Base-by-base conservation (phyloP, 2,888 invertebrate species). In the Aphrophora alni region DNA sequence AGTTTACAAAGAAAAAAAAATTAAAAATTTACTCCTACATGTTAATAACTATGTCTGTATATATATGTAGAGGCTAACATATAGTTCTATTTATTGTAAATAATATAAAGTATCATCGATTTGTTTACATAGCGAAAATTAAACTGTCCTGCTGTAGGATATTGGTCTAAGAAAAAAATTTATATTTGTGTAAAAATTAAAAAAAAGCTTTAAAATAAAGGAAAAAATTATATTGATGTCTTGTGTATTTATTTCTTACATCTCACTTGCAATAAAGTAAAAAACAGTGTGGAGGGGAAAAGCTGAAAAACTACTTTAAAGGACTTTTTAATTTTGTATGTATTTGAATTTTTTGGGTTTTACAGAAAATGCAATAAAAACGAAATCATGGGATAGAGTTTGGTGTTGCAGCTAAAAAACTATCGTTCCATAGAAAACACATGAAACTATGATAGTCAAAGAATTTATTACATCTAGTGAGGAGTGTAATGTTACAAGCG, bases 1-100 rank as follows among this genome's bases (percentile, higher is more conserved):
- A n/a, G n/a, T n/a, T n/a, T n/a, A 59, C 21, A 59, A 59, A 59
- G 21, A 59, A 59, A 21, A 59, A 5, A 59, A 59, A 59, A 59
- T 44, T 17, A 44, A 33, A n/a, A 44, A 21, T 59, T 59, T 59
- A 59, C 12, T 59, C 59, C 21, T 59, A 59, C 4, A 21, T 59
- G 59, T 59, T 59, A 21, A 59, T 2, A 59, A 14, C 2, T 21
- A 59, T 59, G 3, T 21, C 21, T 59, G 59, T 59, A 21, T 59
- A 59, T 21, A 44, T 17, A 59, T 59, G 59, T 59, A 59, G 59
- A 59, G 59, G 21, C 59, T 21, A 59, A 21, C 5, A 10, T 59
- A 59, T 59, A 59, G 59, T 59, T 59, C 59, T 59, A 59, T 59
- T 59, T 59, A 59, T 59, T 59, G 59, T 59, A 59, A 59, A 59